Percentiles rank a stretch among this genome's conserved stretches.
Evolutionary conservation across 2,113 vertebrate genomes (phyloP).

Genomic region (Podiceps cristatus): DNA sequence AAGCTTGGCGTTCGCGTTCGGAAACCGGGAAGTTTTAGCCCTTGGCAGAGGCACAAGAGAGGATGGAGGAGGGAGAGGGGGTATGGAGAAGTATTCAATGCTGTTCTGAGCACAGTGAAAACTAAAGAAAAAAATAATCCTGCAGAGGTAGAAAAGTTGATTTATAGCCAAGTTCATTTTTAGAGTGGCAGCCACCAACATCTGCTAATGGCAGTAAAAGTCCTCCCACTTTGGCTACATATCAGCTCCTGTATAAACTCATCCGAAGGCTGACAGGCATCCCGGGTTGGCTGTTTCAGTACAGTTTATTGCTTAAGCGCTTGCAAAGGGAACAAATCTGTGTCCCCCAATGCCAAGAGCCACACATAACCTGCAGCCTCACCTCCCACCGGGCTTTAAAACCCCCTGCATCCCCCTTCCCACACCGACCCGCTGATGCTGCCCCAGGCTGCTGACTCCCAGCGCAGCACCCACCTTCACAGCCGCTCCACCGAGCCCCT

Average conservation of each 20-base stretch:
- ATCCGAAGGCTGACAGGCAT: neutral
- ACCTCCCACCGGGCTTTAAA: rapidly evolving
- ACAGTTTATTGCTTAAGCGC: rapidly evolving
- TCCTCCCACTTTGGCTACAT: conserved; percentile 3
- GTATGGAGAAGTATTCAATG: neutral
- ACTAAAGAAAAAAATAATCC: neutral
- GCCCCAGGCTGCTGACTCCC: neutral
- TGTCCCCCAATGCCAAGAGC: neutral
- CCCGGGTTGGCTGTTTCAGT: neutral
- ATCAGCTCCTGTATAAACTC: neutral
- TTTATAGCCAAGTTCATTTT: neutral
- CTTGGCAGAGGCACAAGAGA: neutral
- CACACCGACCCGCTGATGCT: rapidly evolving
- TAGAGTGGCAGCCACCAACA: conserved; percentile 37
- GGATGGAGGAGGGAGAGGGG: neutral
- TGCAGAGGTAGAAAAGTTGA: conserved; percentile 9
- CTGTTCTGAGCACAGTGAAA: neutral
- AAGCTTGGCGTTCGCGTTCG: rapidly evolving
- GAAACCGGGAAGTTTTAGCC: neutral
- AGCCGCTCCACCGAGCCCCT: neutral
- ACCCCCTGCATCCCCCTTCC: neutral
- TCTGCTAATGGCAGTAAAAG: conserved; percentile 25
- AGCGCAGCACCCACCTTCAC: neutral
- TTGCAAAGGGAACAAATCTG: neutral
- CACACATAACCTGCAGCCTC: neutral